Evolutionary conservation across 1,140 invertebrate genomes (phyloP), one percentile per base, ranked within the genome.

Genomic region (Papilio polytes): DNA sequence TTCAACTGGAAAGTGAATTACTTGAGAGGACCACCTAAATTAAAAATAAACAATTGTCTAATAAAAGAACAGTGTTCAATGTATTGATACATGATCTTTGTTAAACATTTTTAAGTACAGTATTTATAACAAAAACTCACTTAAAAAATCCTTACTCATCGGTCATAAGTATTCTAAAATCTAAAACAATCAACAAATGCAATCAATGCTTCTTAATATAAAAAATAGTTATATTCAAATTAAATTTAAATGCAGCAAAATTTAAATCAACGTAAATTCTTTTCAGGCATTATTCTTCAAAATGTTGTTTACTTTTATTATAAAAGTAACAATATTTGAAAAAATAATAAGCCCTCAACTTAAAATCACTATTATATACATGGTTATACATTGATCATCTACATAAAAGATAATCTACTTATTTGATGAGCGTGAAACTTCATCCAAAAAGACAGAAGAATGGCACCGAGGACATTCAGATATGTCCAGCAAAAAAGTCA

Each of bases 401-500:
- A 56, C 18, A 20, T 7, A 56, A 6, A 31, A 53, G 7, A 59
- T 79, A 66, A 59, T 77, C 41, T 22, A 18, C 22, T 83, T 70
- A 51, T 83, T 83, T 48, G 72, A 83, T 72, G 41, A 80, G 80
- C 73, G 82, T 74, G 44, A 81, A 81, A 91, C 87, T 83, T 94
- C 93, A 88, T 94, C 92, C 74, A 94, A 78, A 70, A 87, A 92
- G 9, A 85, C 82, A 59, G 92, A 85, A 9, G 92, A 94, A 66
- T 89, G 91, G 84, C 92, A 94, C 1, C 90, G 86, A 2, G 91
- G 91, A 74, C 93, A 94, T 74, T 93, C 90, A 0, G 88, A 81
- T 59, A 94, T 91, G 78, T 94, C 93, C 76, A 92, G 66, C 20
- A 94, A 82, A 79, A 93, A 94, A 63, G 89, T 91, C 18, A 94